Conservation (phyloP, 2,797 vertebrate species). For the Triplophysa yarkandensis region DNA sequence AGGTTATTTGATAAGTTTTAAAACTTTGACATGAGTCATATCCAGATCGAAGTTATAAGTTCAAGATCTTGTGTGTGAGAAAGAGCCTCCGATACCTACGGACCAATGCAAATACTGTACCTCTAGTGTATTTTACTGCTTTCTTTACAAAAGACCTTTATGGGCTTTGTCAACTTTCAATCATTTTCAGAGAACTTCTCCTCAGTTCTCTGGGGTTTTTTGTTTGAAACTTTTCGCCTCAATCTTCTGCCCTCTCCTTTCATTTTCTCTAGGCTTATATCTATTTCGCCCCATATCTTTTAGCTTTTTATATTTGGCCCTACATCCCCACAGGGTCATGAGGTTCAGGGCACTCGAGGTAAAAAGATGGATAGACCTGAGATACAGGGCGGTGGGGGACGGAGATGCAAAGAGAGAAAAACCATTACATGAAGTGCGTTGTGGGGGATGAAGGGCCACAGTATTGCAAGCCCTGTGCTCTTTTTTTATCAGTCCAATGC, state of each 20-base stretch:
- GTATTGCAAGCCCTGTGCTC: constrained; percentile 15
- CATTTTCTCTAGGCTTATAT: constrained; percentile 7
- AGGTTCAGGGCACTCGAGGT: constrained; percentile 13
- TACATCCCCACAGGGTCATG: constrained; percentile 22
- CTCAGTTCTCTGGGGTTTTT: background rate
- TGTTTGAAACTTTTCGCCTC: background rate
- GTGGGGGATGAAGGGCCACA: constrained; percentile 17
- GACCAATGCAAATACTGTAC: too few relatives aligned
- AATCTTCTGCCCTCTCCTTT: constrained; percentile 13
- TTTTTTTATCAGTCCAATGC: background rate
- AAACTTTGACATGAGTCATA: too few relatives aligned
- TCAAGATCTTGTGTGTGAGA: too few relatives aligned
- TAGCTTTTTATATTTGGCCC: background rate
- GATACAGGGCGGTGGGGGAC: constrained; percentile 6
- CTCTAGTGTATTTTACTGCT: too few relatives aligned
- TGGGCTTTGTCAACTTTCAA: background rate
- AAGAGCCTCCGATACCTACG: too few relatives aligned
- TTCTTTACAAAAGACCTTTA: background rate
- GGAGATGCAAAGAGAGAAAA: constrained; percentile 35
- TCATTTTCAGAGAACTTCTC: background rate
- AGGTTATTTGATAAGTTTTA: background rate
- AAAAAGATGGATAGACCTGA: constrained; percentile 37
- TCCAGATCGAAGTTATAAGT: too few relatives aligned
- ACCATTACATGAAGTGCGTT: constrained; percentile 30
- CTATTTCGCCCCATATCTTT: background rate